phyloP scores from a whole-genome alignment of 1,140 invertebrate species.

The Sinonovacula constricta region DNA sequence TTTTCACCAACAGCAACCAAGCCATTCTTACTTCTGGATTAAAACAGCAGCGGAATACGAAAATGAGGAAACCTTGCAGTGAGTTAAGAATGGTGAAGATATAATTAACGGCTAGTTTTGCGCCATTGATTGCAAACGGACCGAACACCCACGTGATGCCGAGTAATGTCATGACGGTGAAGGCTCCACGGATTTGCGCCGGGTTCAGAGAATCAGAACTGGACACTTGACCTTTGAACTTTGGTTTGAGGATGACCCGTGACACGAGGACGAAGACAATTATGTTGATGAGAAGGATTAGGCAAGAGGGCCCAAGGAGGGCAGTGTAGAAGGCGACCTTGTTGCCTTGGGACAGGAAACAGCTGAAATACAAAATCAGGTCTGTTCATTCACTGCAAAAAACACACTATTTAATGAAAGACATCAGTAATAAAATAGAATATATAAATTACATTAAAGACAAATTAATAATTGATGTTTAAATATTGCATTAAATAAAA shows the following conservation, averaged over 20 bases:
- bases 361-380: constrained; percentile 74
- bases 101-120: constrained; percentile 80
- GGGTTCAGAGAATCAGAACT: constrained; percentile 61
- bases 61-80: constrained; percentile 81
- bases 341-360: constrained; percentile 75
- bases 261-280: constrained; percentile 80
- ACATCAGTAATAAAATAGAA: too few species aligned
- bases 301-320: constrained; percentile 78
- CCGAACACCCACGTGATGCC: constrained; percentile 82
- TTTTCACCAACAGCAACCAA: constrained; percentile 78
- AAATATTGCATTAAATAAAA: too few species aligned
- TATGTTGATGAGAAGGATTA: constrained; percentile 80
- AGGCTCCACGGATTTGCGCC: constrained; percentile 80
- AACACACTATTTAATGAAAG: too few species aligned
- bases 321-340: constrained; percentile 77
- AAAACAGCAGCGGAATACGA: constrained; percentile 80
- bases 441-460: too few species aligned
- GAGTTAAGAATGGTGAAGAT: constrained; percentile 81
- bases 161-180: constrained; percentile 81
- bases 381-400: too few species aligned
- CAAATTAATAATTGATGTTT: too few species aligned
- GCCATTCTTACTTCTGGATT: constrained; percentile 80
- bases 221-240: constrained; percentile 62
- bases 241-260: constrained; percentile 79
- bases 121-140: constrained; percentile 79